Base-by-base conservation (phyloP, 2,113 vertebrate species). In the Spheniscus mendiculus region DNA sequence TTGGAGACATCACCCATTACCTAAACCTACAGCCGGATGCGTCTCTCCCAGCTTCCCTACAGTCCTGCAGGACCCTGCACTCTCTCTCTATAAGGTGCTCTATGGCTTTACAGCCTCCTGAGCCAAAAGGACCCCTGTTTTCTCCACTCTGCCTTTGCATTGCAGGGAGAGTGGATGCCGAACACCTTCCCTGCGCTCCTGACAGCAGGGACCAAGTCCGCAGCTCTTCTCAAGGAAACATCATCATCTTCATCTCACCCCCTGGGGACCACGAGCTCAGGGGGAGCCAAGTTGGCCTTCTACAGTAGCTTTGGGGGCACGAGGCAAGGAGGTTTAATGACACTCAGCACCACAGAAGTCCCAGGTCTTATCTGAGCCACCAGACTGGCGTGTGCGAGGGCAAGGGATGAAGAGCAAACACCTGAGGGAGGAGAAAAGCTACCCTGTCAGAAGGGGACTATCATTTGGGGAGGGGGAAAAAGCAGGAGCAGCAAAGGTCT, bases 381-480 rank as follows among this genome's bases (percentile, higher is more conserved):
- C 3, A 1, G 23, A 15, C 44, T 61, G 19, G 29, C 40, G 29
- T 14, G 30, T 15, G 12, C 0, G 0, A 67, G 25, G 15, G 26
- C 34, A 84, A 71, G 30, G 27, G 47, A 65, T 38, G 36, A 67
- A 59, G 14, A 65, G 13, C 23, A 81, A 90, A 67, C 6, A 69
- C 5, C 5, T 21, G 11, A 88, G 13, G 21, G 36, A 89, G 23
- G 26, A 73, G 16, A 90, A 50, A 67, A 83, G 49, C 56, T 40
- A 14, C 26, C 36, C 27, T 53, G 11, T 19, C 53, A 82, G 69
- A 92, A 77, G 15, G 27, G 21, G 38, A 47, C 34, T 80, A 5
- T 34, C 36, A 66, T 62, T 1, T 89, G 50, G 9, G 19, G 12
- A 87, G 12, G 9, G 7, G 34, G 5, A 13, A 52, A 84, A 77